phyloP scores from a whole-genome alignment of 2,888 invertebrate genomes.

The Dexiosoma caninum region DNA sequence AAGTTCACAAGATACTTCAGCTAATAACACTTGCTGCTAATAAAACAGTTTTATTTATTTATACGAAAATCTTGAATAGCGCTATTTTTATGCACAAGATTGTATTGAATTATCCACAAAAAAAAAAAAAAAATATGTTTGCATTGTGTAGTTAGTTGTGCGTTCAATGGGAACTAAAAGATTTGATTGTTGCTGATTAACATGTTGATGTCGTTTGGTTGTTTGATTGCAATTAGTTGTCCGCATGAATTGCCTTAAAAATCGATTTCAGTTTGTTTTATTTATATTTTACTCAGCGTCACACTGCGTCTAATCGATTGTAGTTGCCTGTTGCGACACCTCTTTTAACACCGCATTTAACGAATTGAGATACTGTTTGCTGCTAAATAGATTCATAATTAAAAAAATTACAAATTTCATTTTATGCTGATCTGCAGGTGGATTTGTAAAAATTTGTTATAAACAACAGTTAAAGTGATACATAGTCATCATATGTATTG shows the following conservation, averaged over 20 bases:
- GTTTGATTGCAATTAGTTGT: conserved; percentile 16
- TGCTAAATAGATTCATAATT: neutral
- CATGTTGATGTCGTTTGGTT: conserved; percentile 9
- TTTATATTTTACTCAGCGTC: conserved; percentile 3
- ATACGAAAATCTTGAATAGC: neutral
- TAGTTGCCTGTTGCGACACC: conserved; percentile 17
- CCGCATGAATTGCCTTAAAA: conserved; percentile 28
- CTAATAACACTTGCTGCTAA: no score
- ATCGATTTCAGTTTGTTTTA: conserved; percentile 31
- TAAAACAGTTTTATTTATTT: no score
- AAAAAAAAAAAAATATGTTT: neutral
- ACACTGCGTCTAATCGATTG: conserved; percentile 26
- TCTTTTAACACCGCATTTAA: no score
- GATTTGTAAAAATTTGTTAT: no score
- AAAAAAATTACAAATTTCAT: neutral
- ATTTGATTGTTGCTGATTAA: conserved; percentile 29
- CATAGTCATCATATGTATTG: no score
- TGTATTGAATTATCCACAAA: neutral
- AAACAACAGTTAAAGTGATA: no score
- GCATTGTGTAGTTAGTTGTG: neutral
- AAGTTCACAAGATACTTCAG: no score
- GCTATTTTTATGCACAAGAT: neutral
- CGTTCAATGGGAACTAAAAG: conserved; percentile 3
- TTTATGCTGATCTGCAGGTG: no score
- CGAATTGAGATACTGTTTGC: neutral